Conservation (phyloP, 53 echinoderm and acorn worm genomes). For the Astropecten irregularis region DNA sequence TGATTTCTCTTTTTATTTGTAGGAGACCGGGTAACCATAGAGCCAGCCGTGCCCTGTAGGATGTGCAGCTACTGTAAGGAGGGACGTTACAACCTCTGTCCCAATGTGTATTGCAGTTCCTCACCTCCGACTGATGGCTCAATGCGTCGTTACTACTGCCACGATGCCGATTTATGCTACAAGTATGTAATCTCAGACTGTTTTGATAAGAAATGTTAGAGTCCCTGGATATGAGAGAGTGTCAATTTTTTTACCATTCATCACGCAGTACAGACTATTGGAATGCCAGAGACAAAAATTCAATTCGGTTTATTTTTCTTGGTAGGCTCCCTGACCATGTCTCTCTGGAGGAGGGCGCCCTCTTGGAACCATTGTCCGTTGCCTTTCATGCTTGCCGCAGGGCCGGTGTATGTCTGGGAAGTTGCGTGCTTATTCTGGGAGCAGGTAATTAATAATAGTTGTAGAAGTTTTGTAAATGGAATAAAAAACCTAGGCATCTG, state of each 20-base stretch:
- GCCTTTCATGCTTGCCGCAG: conserved; percentile 69
- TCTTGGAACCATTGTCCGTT: conserved; percentile 71
- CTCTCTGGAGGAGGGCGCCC: conserved; percentile 73
- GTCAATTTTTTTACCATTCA: neutral
- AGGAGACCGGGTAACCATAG: conserved; percentile 86
- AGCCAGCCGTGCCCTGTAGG: conserved; percentile 78
- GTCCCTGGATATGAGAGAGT: too few relatives aligned
- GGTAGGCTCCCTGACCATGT: conserved; percentile 71
- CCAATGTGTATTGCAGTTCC: conserved; percentile 72
- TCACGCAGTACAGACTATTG: neutral
- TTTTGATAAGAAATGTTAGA: neutral
- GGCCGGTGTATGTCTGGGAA: conserved; percentile 63
- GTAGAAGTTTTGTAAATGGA: too few relatives aligned
- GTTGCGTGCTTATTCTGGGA: conserved; percentile 61
- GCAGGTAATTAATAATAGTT: conserved; percentile 75
- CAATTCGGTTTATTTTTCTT: neutral
- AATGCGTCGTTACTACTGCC: conserved; percentile 69
- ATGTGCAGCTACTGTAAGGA: conserved; percentile 71
- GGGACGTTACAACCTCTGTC: conserved; percentile 79
- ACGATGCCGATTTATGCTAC: conserved; percentile 78
- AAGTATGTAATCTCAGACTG: too few relatives aligned
- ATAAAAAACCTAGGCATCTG: too few relatives aligned
- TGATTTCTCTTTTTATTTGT: neutral
- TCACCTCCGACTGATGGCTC: conserved; percentile 71
- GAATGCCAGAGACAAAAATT: neutral